Conservation (phyloP, 2,888 invertebrate genomes). For the Aricia artaxerxes region DNA sequence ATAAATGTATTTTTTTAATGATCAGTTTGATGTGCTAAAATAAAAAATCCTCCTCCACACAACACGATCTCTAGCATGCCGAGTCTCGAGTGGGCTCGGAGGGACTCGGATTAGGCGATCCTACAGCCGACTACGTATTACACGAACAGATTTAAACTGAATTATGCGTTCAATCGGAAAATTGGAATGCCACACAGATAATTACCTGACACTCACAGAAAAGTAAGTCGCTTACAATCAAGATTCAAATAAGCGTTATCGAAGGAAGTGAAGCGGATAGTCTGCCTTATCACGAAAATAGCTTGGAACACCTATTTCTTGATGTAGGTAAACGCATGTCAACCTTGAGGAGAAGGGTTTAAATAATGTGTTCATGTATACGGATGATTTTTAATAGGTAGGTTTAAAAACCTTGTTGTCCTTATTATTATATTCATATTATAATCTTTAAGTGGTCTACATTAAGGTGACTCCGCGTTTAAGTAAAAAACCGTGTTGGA, state of each 20-base stretch:
- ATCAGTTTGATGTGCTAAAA: neutral
- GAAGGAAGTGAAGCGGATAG: slow-evolving; percentile 63
- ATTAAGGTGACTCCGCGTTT: too few relatives aligned
- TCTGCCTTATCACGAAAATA: slow-evolving; percentile 62
- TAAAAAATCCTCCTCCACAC: slow-evolving; percentile 37
- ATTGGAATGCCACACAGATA: slow-evolving; percentile 81
- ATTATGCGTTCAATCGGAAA: slow-evolving; percentile 80
- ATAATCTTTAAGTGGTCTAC: too few relatives aligned
- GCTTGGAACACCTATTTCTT: neutral
- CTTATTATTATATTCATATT: too few relatives aligned
- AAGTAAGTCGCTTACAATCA: slow-evolving; percentile 75
- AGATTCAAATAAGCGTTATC: slow-evolving; percentile 77
- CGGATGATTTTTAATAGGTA: neutral
- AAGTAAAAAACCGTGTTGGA: too few relatives aligned
- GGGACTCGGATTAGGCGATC: slow-evolving; percentile 73
- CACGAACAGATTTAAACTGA: slow-evolving; percentile 80
- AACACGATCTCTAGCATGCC: slow-evolving; percentile 41
- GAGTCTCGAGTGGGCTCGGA: slow-evolving; percentile 59
- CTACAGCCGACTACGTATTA: slow-evolving; percentile 71
- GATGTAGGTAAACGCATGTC: neutral
- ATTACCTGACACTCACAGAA: slow-evolving; percentile 81
- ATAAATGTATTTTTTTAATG: too few relatives aligned
- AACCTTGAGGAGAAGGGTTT: slow-evolving; percentile 6
- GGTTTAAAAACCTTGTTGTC: neutral
- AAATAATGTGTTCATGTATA: neutral